Base-by-base conservation (phyloP, 2,797 vertebrate genomes). In the Enteromius viviparus region DNA sequence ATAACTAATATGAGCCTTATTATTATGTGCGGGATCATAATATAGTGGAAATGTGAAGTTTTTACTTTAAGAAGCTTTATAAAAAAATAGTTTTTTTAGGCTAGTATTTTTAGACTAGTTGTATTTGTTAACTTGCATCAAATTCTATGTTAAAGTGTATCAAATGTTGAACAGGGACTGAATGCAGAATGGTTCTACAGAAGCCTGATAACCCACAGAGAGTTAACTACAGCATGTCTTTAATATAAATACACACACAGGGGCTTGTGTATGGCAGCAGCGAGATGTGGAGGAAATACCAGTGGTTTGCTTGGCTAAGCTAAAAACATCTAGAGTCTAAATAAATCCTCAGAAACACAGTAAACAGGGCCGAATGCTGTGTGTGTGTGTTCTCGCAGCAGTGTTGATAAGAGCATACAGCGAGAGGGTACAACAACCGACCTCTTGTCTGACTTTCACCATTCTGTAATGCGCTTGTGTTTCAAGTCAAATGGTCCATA, bases 371-470 rank as follows among this genome's bases (percentile, higher is more conserved):
- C 40, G 66, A 81, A 85, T 84, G 74, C 6, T 71, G 34, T 82
- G 58, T 65, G 80, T 65, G 80, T 34, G 42, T 71, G 65, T 65
- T 65, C 53, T 82, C 60, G 19, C 51, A 29, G 68, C 70, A 58
- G 71, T 77, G 78, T 75, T 69, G 85, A 78, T 78, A 84, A 79
- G 58, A 74, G n/a, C 75, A 80, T 76, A 84, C 40, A 85, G 47
- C 9, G 32, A 45, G 68, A 62, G 74, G 26, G 32, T 51, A 65
- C 60, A 23, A 81, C 80, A 81, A 65, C 32, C 29, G 37, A 74
- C 69, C 62, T 58, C 64, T 47, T 80, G 69, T 84, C 51, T 34
- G 47, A 34, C 49, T 37, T 66, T 49, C 69, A 76, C 55, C 49
- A 51, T 79, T 68, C 68, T 74, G 82, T 80, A 83, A 77, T 76